phyloP scores from a whole-genome alignment of 2,113 vertebrate species.

The Sula dactylatra region DNA sequence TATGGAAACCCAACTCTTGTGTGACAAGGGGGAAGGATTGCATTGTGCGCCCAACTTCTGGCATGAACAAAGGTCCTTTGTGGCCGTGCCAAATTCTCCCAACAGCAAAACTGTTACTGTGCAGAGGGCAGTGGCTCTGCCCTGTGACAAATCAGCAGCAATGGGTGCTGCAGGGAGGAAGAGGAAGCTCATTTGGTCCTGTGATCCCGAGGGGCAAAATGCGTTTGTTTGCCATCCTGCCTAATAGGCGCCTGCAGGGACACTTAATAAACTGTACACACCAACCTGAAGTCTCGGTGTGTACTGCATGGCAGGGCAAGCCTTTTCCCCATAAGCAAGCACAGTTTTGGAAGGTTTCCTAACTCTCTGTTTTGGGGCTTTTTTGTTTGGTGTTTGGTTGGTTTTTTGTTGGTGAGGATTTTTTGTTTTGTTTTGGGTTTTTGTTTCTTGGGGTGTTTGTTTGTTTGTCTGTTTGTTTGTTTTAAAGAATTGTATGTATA shows the following conservation, averaged over 20 bases:
- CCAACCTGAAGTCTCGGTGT: background rate
- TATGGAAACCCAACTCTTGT: background rate
- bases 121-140: slow-evolving; percentile 38
- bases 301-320: background rate
- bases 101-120: background rate
- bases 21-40: slow-evolving; percentile 44
- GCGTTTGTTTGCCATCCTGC: background rate
- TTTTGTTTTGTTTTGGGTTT: background rate
- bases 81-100: slow-evolving; percentile 16
- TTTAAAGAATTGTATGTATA: background rate
- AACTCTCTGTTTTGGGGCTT: background rate
- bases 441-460: background rate
- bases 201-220: background rate
- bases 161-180: background rate
- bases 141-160: background rate
- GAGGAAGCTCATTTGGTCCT: background rate
- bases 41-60: slow-evolving; percentile 1
- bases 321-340: background rate
- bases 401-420: no score
- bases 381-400: no score
- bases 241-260: background rate
- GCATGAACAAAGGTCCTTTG: slow-evolving; percentile 52
- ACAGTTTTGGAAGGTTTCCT: background rate
- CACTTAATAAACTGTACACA: background rate
- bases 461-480: background rate